Evolutionary conservation across 2,888 invertebrate genomes (phyloP).

Genomic region (Lasioglossum villosulum): DNA sequence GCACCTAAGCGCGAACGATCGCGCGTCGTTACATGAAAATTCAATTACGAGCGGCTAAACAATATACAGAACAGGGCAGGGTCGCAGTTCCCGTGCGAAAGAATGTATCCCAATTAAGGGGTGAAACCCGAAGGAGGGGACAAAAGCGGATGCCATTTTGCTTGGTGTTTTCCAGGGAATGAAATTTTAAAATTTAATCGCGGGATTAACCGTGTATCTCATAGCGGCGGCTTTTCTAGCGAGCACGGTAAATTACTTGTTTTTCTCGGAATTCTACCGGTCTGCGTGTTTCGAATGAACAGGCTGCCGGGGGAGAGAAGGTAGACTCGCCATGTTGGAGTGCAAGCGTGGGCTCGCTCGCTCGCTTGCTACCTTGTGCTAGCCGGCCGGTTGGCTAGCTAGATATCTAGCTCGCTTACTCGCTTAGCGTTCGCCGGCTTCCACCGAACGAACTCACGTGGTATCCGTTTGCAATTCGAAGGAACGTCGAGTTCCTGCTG

Average conservation of each 20-base stretch:
- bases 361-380: not conserved
- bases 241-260: conserved; percentile 40
- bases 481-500: conserved; percentile 55
- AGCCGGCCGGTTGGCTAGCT: not conserved
- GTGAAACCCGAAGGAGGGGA: not conserved
- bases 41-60: conserved; percentile 28
- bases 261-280: conserved; percentile 30
- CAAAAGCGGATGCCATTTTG: not conserved
- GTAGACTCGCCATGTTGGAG: not conserved
- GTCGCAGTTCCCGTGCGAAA: not conserved
- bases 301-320: not conserved
- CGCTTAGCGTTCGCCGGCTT: not conserved
- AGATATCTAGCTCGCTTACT: not conserved
- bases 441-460: conserved; percentile 23
- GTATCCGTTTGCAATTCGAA: conserved; percentile 56
- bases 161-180: conserved; percentile 34
- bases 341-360: not conserved
- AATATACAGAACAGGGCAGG: conserved; percentile 12
- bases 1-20: not conserved
- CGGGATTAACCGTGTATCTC: conserved; percentile 48
- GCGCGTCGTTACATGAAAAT: conserved; percentile 26
- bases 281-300: conserved; percentile 19
- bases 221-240: conserved; percentile 23
- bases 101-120: conserved; percentile 44
- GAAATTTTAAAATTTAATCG: conserved; percentile 61